Base-by-base conservation (phyloP, 2,797 vertebrate species). In the Sphenopsis melanotis region DNA sequence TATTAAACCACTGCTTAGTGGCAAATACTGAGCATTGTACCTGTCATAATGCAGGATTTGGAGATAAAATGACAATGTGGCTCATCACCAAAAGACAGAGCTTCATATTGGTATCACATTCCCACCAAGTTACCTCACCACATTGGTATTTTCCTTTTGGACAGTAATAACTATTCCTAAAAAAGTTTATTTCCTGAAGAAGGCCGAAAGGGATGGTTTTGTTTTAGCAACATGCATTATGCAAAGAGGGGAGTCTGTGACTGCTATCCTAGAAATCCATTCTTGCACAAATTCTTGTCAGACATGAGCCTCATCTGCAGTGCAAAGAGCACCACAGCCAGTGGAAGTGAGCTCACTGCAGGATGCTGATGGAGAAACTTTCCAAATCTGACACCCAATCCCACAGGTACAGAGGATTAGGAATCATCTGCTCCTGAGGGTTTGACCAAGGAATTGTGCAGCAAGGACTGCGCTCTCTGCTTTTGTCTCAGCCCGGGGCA, bases 341-440 rank as follows among this genome's bases (percentile, higher is more conserved):
- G 12, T 29, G 46, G 59, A 83, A 93, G 26, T 30, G n/a, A n/a
- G 79, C 47, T 59, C 76, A 11, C 6, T 78, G 42, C 10, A 37
- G 29, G 61, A 83, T 55, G 41, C 34, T 60, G 49, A 68, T 19
- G 56, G 5, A 39, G 39, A 89, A 82, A 2, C 29, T 70, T 60
- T 71, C 30, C 65, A 71, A 52, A 92, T 75, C 10, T 87, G 20
- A 69, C 95, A 91, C 64, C 82, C 56, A 89, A 20, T 70, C 44
- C n/a, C 57, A 89, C 4, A 41, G 56, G n/a, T 30, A 61, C 74
- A 76, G 42, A 57, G 39, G n/a, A 69, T 69, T 78, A 60, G 47
- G 77, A 79, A 72, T 70, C 50, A 50, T 14, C 50, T 93, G 34
- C 6, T 69, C 42, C 52, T 59, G 70, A 87, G 76, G 64, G 56